Percentiles rank a stretch among this genome's conserved stretches.
Conservation (phyloP, 2,113 vertebrate genomes). For the Mesocricetus auratus region DNA sequence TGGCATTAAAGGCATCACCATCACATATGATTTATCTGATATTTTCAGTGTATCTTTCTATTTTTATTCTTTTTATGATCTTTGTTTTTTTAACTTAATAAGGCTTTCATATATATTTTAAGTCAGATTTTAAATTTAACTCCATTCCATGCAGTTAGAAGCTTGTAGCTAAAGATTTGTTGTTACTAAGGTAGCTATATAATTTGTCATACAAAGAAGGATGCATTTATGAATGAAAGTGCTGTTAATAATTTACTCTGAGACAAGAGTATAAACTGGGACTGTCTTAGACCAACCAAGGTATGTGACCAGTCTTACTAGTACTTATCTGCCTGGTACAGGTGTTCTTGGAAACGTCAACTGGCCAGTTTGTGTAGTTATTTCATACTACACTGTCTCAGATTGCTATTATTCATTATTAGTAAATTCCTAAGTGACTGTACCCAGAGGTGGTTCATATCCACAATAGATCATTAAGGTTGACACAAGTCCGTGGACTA, state of each 20-base stretch:
- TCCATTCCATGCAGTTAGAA: background rate
- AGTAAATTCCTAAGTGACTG: conserved; percentile 41
- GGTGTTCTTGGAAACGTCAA: conserved; percentile 10
- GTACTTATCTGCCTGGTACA: conserved; percentile 6
- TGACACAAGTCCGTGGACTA: background rate
- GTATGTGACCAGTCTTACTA: background rate
- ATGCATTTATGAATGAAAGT: conserved; percentile 12
- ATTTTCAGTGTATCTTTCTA: conserved; percentile 36
- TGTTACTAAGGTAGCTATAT: conserved; percentile 26
- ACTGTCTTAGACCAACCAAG: conserved; percentile 32
- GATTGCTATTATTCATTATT: conserved; percentile 17
- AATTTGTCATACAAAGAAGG: conserved; percentile 31
- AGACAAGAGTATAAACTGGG: conserved; percentile 18
- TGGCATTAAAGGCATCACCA: background rate
- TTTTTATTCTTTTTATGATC: conserved; percentile 6
- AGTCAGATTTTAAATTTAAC: conserved; percentile 45
- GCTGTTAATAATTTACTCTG: conserved; percentile 35
- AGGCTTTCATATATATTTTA: conserved; percentile 47
- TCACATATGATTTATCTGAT: conserved; percentile 21
- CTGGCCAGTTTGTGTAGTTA: conserved; percentile 39
- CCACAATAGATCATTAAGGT: background rate
- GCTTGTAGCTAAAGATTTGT: conserved; percentile 15
- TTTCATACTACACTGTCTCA: conserved; percentile 32
- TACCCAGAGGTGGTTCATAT: conserved; percentile 21
- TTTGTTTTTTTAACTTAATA: background rate